A percentile compares a stretch with the other conserved stretches of the same genome.
Conservation (phyloP, 2,888 invertebrate species). For the Diaphora mendica region DNA sequence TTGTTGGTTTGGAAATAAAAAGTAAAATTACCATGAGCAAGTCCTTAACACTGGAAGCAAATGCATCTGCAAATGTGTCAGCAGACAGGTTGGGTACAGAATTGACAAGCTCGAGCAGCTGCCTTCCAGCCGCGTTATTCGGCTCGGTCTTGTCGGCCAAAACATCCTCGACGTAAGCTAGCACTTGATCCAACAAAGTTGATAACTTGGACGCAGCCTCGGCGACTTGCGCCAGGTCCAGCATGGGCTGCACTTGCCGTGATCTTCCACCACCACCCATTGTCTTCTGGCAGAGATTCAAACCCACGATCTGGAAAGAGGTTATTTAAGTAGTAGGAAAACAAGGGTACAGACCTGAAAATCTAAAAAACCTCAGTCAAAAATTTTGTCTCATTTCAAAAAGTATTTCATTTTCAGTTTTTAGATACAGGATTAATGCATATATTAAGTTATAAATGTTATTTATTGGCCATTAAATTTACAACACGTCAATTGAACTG, state of each 20-base stretch:
- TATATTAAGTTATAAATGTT: too few species aligned
- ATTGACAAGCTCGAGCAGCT: constrained; percentile 95
- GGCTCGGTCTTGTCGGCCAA: constrained; percentile 91
- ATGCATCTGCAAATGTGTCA: constrained; percentile 97
- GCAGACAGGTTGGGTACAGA: constrained; percentile 95
- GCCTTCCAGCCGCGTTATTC: constrained; percentile 96
- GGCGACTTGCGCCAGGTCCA: constrained; percentile 91
- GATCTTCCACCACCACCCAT: constrained; percentile 86
- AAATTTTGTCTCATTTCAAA: too few species aligned
- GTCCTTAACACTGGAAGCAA: constrained; percentile 98
- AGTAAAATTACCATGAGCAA: constrained; percentile 92
- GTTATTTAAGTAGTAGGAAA: neutral
- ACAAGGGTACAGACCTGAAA: neutral
- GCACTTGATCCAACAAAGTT: constrained; percentile 91
- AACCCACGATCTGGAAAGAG: constrained; percentile 86
- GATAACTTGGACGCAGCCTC: constrained; percentile 94
- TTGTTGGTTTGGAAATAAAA: neutral
- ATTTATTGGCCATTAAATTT: too few species aligned
- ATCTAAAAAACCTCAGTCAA: neutral
- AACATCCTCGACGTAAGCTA: constrained; percentile 97
- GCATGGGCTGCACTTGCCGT: constrained; percentile 89
- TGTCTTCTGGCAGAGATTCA: constrained; percentile 94
- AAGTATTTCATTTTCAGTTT: too few species aligned
- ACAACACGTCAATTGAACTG: too few species aligned
- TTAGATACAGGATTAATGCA: too few species aligned